A percentile compares a stretch with the other conserved stretches of the same genome.
These are phyloP conservation scores for Ditylenchus weischeri DNA, from an alignment of 2,888 invertebrate species.

Conservation along the genomic window DNA sequence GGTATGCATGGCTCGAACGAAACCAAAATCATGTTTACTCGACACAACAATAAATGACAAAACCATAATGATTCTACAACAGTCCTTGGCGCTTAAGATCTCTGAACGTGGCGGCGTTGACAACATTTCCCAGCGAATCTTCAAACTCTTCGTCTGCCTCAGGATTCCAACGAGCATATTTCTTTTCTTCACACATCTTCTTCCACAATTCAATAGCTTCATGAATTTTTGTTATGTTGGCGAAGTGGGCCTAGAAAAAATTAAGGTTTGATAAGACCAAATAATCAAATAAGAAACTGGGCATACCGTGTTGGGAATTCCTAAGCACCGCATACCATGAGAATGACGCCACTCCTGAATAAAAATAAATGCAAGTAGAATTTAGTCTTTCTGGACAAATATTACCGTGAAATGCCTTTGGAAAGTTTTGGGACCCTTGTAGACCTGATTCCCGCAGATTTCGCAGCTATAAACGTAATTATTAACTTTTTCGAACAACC, in stretches of 20 bases:
- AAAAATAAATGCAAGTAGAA: neutral
- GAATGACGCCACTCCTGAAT: conserved; percentile 70
- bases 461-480: conserved; percentile 71
- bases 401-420: conserved; percentile 88
- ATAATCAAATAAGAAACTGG: too few relatives aligned
- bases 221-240: conserved; percentile 83
- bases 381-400: neutral
- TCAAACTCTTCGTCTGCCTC: conserved; percentile 96
- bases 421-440: conserved; percentile 98
- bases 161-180: conserved; percentile 69
- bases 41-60: conserved; percentile 4
- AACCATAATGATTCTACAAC: conserved; percentile 65
- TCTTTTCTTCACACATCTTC: conserved; percentile 29
- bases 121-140: conserved; percentile 96
- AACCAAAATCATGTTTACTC: too few relatives aligned
- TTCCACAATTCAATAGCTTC: conserved; percentile 63
- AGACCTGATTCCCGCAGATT: conserved; percentile 87
- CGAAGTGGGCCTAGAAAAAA: conserved; percentile 80
- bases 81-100: conserved; percentile 96
- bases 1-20: too few relatives aligned
- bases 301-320: conserved; percentile 84
- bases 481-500: too few relatives aligned
- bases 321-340: conserved; percentile 92
- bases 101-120: conserved; percentile 94
- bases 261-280: too few relatives aligned